Conservation (phyloP, 2,888 invertebrate genomes). For the Mythimna albipuncta region DNA sequence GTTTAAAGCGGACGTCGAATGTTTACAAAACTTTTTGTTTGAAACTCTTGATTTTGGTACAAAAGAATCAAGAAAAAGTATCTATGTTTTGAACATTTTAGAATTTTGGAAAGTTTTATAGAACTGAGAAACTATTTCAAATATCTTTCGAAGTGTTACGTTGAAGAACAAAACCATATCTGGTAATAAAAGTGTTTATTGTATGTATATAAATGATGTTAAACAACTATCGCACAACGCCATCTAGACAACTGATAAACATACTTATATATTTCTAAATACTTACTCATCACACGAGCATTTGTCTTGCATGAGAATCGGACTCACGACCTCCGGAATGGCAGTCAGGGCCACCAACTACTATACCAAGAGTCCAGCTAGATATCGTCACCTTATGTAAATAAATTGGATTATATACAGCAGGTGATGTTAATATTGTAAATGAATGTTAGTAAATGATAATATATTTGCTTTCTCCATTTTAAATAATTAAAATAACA, state of each 20-base stretch:
- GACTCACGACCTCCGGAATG: too few relatives aligned
- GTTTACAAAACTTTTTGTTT: slow-evolving; percentile 25
- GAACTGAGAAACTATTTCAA: neutral
- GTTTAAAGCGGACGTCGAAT: slow-evolving; percentile 45
- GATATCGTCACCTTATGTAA: neutral
- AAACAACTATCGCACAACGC: too few relatives aligned
- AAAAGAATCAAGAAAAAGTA: neutral
- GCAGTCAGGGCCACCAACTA: too few relatives aligned
- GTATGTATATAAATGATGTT: neutral
- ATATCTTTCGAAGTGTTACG: neutral
- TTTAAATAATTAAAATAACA: neutral
- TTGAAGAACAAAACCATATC: neutral
- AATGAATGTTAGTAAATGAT: neutral
- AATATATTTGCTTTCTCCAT: neutral
- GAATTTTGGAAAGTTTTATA: neutral
- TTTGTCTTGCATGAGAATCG: too few relatives aligned
- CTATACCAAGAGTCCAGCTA: too few relatives aligned
- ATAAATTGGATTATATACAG: neutral
- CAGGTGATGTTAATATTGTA: neutral
- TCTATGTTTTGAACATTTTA: neutral
- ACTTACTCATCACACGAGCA: too few relatives aligned
- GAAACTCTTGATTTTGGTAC: slow-evolving; percentile 2
- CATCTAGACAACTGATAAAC: too few relatives aligned
- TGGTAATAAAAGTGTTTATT: neutral
- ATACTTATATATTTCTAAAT: too few relatives aligned